phyloP scores from a whole-genome alignment of 2,888 invertebrate genomes.

The Lathronympha strigana region DNA sequence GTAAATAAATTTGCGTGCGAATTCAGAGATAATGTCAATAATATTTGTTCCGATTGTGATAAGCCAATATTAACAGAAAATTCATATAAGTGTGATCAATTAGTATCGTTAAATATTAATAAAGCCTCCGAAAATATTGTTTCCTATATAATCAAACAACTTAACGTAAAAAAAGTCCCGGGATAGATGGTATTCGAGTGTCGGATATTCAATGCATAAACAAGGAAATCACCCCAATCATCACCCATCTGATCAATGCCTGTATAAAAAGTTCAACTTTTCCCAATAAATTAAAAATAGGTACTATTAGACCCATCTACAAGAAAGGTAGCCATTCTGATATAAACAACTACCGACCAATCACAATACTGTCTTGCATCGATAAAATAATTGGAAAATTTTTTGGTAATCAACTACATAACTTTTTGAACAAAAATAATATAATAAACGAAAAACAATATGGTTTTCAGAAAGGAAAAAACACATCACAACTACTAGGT shows the following conservation, averaged over 20 bases:
- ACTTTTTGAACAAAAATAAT: background rate
- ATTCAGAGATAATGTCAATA: constrained; percentile 1
- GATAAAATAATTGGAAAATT: constrained; percentile 2
- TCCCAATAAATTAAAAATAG: constrained; percentile 4
- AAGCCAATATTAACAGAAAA: background rate
- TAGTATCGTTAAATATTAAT: background rate
- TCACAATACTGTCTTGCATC: constrained; percentile 2
- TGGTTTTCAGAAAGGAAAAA: background rate
- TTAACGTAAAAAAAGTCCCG: background rate
- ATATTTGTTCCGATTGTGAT: background rate
- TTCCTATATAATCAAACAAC: background rate
- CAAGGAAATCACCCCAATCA: background rate
- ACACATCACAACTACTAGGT: background rate
- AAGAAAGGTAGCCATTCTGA: constrained; percentile 2
- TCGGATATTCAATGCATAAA: background rate
- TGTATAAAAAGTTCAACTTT: background rate
- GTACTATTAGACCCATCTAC: background rate
- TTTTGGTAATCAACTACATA: background rate
- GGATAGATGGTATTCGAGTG: background rate
- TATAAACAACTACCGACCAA: background rate
- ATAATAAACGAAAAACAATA: background rate
- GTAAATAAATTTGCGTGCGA: background rate
- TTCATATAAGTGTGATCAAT: background rate
- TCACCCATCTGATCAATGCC: background rate
- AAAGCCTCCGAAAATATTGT: background rate